These are phyloP conservation scores for Harmothoe impar DNA, from an alignment of 2,888 invertebrate species.

Conservation along the genomic window DNA sequence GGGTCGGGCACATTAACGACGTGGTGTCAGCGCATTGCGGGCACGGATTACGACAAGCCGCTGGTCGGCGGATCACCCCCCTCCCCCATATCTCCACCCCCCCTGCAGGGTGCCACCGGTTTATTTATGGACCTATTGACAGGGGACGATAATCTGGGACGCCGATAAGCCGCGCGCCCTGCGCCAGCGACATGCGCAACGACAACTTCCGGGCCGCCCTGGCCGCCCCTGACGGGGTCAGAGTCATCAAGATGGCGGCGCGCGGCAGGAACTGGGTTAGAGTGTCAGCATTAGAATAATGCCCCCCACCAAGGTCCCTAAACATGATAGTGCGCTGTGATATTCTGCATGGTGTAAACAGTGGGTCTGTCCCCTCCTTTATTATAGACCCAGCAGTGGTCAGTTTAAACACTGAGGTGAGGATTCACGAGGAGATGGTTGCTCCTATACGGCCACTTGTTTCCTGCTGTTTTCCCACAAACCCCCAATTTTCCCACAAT, in stretches of 20 bases:
- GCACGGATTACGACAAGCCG: conserved; percentile 18
- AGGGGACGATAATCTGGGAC: conserved; percentile 43
- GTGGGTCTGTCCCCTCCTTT: too few species aligned
- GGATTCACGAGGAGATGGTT: too few species aligned
- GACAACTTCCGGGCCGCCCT: conserved; percentile 17
- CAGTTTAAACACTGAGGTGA: too few species aligned
- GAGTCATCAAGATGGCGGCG: not conserved
- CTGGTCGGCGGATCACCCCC: not conserved
- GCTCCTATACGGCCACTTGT: not conserved
- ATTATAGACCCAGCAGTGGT: too few species aligned
- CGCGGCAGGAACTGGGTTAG: conserved; percentile 31
- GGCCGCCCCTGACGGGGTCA: not conserved
- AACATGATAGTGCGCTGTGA: too few species aligned
- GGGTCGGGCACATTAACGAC: not conserved
- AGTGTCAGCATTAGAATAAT: conserved; percentile 3
- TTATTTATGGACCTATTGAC: conserved; percentile 59
- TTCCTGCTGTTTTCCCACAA: not conserved
- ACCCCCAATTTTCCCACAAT: not conserved
- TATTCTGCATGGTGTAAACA: too few species aligned
- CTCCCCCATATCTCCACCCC: not conserved
- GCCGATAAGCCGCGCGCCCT: conserved; percentile 33
- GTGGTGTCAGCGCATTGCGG: not conserved
- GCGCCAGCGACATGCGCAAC: conserved; percentile 38
- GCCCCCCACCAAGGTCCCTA: too few species aligned
- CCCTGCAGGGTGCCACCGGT: not conserved